Percentiles rank a stretch among this genome's conserved stretches.
Conservation (phyloP, 1,140 invertebrate genomes). For the Lepidostoma basale region DNA sequence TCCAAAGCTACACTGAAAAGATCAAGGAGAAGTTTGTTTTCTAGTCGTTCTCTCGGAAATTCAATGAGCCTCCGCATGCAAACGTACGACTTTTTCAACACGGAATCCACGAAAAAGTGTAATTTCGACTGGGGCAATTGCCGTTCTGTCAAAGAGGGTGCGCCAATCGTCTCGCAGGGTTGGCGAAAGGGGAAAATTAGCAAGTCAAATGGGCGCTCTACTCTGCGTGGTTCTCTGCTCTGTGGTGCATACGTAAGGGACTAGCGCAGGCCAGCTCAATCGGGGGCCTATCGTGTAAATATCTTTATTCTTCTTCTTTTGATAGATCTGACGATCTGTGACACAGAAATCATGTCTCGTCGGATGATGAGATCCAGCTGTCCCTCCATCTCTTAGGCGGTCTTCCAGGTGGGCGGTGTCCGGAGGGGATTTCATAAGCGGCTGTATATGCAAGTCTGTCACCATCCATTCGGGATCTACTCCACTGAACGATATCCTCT, state of each 20-base stretch:
- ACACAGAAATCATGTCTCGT: no score
- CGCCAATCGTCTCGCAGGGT: slow-evolving; percentile 19
- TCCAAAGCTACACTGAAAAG: background rate
- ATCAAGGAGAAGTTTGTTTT: slow-evolving; percentile 14
- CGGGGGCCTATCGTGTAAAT: no score
- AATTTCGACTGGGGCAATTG: slow-evolving; percentile 13
- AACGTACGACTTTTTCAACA: slow-evolving; percentile 10
- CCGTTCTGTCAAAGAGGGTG: background rate
- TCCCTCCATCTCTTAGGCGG: no score
- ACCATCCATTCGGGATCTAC: no score
- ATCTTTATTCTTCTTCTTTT: no score
- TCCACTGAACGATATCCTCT: no score
- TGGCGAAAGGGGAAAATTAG: slow-evolving; percentile 35
- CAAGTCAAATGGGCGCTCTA: slow-evolving; percentile 37
- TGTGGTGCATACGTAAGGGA: background rate
- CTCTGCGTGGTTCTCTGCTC: slow-evolving; percentile 14
- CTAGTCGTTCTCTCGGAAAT: background rate
- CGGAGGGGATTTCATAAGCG: no score
- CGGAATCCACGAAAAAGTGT: background rate
- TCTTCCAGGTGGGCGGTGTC: no score
- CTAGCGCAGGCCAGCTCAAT: background rate
- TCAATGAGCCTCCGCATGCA: slow-evolving; percentile 9
- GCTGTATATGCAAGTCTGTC: no score
- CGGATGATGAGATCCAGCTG: no score
- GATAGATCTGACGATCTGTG: no score